phyloP scores from a whole-genome alignment of 2,888 invertebrate species.

The Chironomus riparius region DNA sequence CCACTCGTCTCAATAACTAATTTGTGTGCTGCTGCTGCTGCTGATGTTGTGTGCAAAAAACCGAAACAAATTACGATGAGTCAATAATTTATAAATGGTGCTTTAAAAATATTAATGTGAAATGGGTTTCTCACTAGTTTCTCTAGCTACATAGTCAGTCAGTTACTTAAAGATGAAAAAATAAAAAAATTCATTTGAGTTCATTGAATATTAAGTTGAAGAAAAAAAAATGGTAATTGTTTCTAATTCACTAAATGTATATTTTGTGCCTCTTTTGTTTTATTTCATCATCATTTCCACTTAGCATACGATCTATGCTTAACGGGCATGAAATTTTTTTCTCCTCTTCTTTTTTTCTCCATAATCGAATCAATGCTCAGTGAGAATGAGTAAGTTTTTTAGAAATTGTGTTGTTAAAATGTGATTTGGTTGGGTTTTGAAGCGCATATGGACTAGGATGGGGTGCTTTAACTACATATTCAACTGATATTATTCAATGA shows the following conservation, averaged over 20 bases:
- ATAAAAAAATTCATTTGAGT: background rate
- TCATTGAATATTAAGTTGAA: background rate
- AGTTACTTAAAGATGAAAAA: too few relatives aligned
- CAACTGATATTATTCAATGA: too few relatives aligned
- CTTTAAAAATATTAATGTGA: constrained; percentile 19
- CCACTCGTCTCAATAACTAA: background rate
- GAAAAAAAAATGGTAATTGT: constrained; percentile 16
- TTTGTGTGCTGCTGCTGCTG: too few relatives aligned
- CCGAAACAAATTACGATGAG: constrained; percentile 26
- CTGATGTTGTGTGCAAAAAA: background rate
- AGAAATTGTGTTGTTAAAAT: too few relatives aligned
- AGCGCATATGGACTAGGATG: too few relatives aligned
- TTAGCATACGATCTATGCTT: background rate
- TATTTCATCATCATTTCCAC: too few relatives aligned
- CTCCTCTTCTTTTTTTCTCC: too few relatives aligned
- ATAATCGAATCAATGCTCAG: too few relatives aligned
- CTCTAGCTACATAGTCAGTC: background rate
- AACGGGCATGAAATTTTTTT: background rate
- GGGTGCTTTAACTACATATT: too few relatives aligned
- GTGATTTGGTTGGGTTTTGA: too few relatives aligned
- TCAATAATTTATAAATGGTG: constrained; percentile 22
- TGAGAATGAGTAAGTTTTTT: too few relatives aligned
- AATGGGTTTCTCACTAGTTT: background rate
- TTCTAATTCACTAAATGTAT: constrained; percentile 4
- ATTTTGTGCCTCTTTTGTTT: too few relatives aligned